phyloP scores from a whole-genome alignment of 2,888 invertebrate genomes.

The Noctua comes region DNA sequence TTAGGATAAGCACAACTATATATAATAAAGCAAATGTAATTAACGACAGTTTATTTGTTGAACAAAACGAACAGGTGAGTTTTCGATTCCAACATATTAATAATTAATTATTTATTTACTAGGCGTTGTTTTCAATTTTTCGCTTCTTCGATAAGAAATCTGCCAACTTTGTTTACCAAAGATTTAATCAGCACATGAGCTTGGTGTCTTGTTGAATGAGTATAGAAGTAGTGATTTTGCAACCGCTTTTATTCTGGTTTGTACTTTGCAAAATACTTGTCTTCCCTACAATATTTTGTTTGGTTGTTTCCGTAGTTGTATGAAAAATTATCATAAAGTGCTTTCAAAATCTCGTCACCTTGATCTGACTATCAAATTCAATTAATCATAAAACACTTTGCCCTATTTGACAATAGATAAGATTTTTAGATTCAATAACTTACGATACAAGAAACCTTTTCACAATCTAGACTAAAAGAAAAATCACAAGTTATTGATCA shows the following conservation, averaged over 20 bases:
- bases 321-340: neutral
- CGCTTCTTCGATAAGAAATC: constrained; percentile 11
- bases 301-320: neutral
- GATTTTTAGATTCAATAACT: constrained; percentile 21
- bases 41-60: constrained; percentile 67
- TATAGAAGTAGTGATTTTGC: neutral
- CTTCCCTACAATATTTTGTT: neutral
- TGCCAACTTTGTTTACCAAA: neutral
- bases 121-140: neutral
- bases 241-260: neutral
- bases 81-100: neutral
- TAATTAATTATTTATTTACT: neutral
- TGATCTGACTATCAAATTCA: constrained; percentile 5
- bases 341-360: constrained; percentile 7
- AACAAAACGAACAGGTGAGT: constrained; percentile 74
- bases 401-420: constrained; percentile 49
- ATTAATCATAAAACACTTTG: constrained; percentile 30
- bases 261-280: neutral
- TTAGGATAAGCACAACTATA: constrained; percentile 63
- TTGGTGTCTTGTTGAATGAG: constrained; percentile 1
- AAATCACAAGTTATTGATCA: neutral
- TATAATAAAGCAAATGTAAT: constrained; percentile 58
- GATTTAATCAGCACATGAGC: neutral
- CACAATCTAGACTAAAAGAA: constrained; percentile 11
- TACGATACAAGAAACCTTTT: constrained; percentile 23